Conservation (phyloP, 2,797 vertebrate species). For the Tauraco hartlaubi region DNA sequence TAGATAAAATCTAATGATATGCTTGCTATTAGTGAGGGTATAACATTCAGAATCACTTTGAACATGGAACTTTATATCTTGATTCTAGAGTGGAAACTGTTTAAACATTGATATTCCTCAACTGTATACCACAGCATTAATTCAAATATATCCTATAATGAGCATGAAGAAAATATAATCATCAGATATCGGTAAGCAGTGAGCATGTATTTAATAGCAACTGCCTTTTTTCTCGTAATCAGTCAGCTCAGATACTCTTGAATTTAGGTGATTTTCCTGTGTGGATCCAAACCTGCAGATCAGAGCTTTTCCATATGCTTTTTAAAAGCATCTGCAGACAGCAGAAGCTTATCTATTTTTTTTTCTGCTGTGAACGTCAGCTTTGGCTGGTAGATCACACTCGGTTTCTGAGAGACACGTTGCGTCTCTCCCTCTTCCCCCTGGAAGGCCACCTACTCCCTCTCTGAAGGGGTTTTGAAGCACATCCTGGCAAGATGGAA, state of each 20-base stretch:
- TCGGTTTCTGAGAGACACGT: neutral
- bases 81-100: neutral
- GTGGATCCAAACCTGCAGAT: neutral
- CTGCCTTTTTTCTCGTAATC: neutral
- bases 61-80: neutral
- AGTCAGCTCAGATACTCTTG: neutral
- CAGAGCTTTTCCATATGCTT: neutral
- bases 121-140: neutral
- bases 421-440: neutral
- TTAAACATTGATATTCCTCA: neutral
- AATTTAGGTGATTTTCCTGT: neutral
- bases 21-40: neutral
- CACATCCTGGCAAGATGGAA: neutral
- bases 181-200: accelerated
- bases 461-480: neutral
- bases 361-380: neutral
- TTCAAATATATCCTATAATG: neutral
- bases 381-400: neutral
- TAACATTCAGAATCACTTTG: neutral
- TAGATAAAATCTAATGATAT: neutral
- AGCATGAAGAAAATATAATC: neutral
- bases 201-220: neutral
- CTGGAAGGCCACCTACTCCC: neutral
- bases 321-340: neutral
- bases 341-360: neutral